Conservation (phyloP, 2,113 vertebrate species). For the Podarcis muralis region DNA sequence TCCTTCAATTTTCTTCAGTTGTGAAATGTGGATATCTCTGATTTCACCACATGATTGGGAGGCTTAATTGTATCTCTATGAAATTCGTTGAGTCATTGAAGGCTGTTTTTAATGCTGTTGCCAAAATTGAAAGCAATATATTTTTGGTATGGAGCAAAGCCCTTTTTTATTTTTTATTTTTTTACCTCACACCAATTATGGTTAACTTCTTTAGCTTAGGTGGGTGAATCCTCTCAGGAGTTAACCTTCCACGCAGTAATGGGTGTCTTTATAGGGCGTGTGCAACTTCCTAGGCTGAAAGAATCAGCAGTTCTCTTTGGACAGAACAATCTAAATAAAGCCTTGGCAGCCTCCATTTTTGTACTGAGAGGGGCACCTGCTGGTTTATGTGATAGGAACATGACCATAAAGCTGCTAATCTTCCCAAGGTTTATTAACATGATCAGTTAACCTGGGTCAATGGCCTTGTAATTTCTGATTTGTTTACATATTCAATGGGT, state of each 20-base stretch:
- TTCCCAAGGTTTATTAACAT: background rate
- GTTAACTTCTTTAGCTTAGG: background rate
- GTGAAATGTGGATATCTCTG: constrained; percentile 1
- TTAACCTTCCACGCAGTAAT: background rate
- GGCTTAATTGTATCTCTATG: constrained; percentile 16
- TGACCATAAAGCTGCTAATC: background rate
- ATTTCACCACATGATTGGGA: constrained; percentile 1
- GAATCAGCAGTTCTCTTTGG: background rate
- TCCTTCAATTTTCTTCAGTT: background rate
- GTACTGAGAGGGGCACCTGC: background rate
- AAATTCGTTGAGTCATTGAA: background rate
- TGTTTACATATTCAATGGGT: background rate
- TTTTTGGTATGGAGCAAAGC: constrained; percentile 27
- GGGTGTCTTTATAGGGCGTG: background rate
- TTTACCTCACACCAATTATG: background rate
- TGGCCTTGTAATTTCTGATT: background rate
- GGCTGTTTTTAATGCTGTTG: background rate
- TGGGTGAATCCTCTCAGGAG: background rate
- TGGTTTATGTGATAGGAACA: background rate
- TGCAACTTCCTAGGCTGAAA: constrained; percentile 12
- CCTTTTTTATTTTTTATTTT: background rate
- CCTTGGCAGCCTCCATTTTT: background rate
- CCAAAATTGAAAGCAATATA: constrained; percentile 23
- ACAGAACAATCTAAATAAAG: background rate
- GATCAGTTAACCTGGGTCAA: background rate